A percentile compares a stretch with the other conserved stretches of the same genome.
Evolutionary conservation across 1,140 invertebrate genomes (phyloP).

Genomic region (Phymorhynchus buccinoides): DNA sequence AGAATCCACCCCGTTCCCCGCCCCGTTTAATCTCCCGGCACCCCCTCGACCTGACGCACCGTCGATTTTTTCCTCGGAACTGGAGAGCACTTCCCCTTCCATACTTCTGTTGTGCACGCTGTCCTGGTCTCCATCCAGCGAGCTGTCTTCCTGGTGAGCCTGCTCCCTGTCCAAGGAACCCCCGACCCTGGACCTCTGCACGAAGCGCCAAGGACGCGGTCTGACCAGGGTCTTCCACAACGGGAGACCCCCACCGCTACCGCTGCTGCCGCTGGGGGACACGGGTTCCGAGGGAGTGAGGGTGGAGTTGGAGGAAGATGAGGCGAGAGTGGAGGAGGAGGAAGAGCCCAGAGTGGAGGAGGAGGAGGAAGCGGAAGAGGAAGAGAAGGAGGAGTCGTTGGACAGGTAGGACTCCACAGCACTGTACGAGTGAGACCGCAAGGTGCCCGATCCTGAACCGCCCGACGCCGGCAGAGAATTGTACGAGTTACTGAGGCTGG

Average conservation of each 20-base stretch:
- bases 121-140: background rate
- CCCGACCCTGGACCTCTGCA: background rate
- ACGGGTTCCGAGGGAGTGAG: background rate
- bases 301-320: conserved; percentile 9
- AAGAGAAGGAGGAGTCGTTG: background rate
- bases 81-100: background rate
- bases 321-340: background rate
- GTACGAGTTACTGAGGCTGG: background rate
- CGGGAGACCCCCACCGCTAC: background rate
- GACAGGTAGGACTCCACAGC: background rate
- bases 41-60: background rate
- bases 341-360: background rate
- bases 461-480: background rate
- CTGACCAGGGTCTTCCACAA: background rate
- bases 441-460: background rate
- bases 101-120: too few relatives aligned
- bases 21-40: background rate
- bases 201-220: background rate
- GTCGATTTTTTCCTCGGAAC: background rate
- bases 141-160: background rate
- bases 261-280: background rate
- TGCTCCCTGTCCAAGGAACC: conserved; percentile 8
- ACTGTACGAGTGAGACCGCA: background rate
- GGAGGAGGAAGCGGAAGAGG: conserved; percentile 9
- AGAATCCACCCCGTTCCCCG: background rate